A percentile compares a stretch with the other conserved stretches of the same genome.
Evolutionary conservation across 2,888 invertebrate species (phyloP).

Genomic region (Plutella xylostella): DNA sequence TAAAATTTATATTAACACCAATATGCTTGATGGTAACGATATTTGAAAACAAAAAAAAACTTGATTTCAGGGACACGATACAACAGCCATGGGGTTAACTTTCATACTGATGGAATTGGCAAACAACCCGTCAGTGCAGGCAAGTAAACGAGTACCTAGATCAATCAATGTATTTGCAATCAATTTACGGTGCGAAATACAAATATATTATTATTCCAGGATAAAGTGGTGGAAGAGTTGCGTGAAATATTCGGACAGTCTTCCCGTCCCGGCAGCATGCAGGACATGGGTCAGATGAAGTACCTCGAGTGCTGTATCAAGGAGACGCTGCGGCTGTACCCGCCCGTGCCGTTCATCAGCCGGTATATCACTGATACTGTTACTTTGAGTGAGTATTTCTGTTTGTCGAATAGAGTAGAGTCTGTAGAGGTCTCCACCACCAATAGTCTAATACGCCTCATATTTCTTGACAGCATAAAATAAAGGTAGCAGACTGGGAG

Average conservation of each 20-base stretch:
- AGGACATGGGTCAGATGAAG: slow-evolving; percentile 72
- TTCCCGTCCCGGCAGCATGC: slow-evolving; percentile 69
- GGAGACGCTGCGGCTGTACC: slow-evolving; percentile 74
- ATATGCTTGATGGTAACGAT: background rate
- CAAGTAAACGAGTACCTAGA: background rate
- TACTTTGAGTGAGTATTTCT: slow-evolving; percentile 55
- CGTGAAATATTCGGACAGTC: slow-evolving; percentile 74
- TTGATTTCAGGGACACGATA: slow-evolving; percentile 32
- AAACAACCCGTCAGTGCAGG: slow-evolving; percentile 29
- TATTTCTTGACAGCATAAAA: too few species aligned
- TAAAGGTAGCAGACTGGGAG: too few species aligned
- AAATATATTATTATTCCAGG: slow-evolving; percentile 44
- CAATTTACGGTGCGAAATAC: background rate
- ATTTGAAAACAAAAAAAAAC: background rate
- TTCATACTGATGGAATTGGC: slow-evolving; percentile 30
- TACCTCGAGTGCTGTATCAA: slow-evolving; percentile 79
- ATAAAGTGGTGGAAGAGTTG: slow-evolving; percentile 70
- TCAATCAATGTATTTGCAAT: background rate
- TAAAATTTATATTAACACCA: slow-evolving; percentile 20
- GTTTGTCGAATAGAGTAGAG: background rate
- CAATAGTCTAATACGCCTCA: too few species aligned
- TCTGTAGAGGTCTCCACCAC: background rate
- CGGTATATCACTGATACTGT: slow-evolving; percentile 68
- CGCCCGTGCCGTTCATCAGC: slow-evolving; percentile 76
- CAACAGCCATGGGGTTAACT: slow-evolving; percentile 29